Evolutionary conservation across 2,113 vertebrate species (phyloP), one percentile per base, ranked within the genome.

Genomic region (Drymodes brunneopygia): DNA sequence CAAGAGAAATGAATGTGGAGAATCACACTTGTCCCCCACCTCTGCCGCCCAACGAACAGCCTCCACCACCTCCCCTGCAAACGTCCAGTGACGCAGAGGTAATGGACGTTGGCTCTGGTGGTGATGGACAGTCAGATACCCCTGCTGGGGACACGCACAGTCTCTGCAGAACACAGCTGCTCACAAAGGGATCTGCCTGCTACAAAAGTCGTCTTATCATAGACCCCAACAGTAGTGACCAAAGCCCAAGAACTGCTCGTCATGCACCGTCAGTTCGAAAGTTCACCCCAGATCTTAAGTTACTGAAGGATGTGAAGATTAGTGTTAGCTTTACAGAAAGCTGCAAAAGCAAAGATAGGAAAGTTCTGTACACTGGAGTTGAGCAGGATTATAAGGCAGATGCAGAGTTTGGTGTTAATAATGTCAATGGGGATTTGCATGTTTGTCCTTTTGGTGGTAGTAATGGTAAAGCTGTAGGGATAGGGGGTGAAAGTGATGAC

Each of bases 21-120:
- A 98, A 88, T 81, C 96, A 85, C 95, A 94, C 97, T 95, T 98
- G 98, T 97, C 97, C 98, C 96, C 98, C 98, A 96, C 98, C 97
- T 97, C 96, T 95, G 97, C 98, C 98, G 97, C 98, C 98, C 97
- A 95, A 88, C 42, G 98, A 98, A 98, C 98, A 99, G 98, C 99
- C 99, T 99, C 99, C 99, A 99, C 99, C 99, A 99, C 99, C 99
- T 99, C 99, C 99, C 99, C 99, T 99, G 99, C 99, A 99, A 99
- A 99, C 99, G 99, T 99, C 99, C 99, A 99, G 99, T 99, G 99
- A 99, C 99, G 99, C 99, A 99, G 99, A 99, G 99, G 99, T 99
- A 99, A 99, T 99, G 99, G 99, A 99, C 99, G 99, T 99, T 99
- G 99, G 99, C 99, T 99, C 99, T 98, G 99, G 99, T 99, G 99